Conservation (phyloP, 2,888 invertebrate genomes). For the Drosophila fungiperda region DNA sequence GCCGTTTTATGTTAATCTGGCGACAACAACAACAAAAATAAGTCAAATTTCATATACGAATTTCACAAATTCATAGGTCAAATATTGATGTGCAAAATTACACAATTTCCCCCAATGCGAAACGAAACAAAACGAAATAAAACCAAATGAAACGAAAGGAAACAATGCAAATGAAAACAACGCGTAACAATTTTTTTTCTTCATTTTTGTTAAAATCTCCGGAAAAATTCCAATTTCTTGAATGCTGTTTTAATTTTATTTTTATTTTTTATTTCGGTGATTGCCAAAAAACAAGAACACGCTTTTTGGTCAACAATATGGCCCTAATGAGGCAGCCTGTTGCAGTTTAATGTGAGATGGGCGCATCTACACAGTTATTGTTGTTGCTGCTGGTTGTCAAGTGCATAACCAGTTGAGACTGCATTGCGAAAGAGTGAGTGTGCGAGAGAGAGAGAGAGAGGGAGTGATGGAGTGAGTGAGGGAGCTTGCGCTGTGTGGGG, state of each 20-base stretch:
- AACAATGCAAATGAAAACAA: slow-evolving; percentile 44
- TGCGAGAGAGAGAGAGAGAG: slow-evolving; percentile 8
- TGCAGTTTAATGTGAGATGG: slow-evolving; percentile 17
- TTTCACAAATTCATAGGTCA: slow-evolving; percentile 63
- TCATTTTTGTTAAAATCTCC: slow-evolving; percentile 23
- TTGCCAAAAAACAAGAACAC: slow-evolving; percentile 36
- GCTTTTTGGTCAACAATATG: slow-evolving; percentile 26
- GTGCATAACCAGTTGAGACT: slow-evolving; percentile 61
- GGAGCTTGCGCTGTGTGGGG: background rate
- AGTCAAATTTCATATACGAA: slow-evolving; percentile 42
- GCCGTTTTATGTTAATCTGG: slow-evolving; percentile 67
- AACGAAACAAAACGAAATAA: slow-evolving; percentile 26
- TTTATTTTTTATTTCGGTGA: background rate
- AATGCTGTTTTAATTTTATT: slow-evolving; percentile 10
- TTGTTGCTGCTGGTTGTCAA: slow-evolving; percentile 40
- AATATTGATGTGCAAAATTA: slow-evolving; percentile 70
- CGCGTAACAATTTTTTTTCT: slow-evolving; percentile 10
- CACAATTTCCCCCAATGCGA: slow-evolving; percentile 51
- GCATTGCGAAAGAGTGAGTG: slow-evolving; percentile 27
- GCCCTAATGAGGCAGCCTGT: slow-evolving; percentile 53
- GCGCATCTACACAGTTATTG: slow-evolving; percentile 16
- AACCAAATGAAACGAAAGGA: slow-evolving; percentile 25
- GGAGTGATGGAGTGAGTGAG: slow-evolving; percentile 5
- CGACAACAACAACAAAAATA: background rate
- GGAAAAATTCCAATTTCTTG: slow-evolving; percentile 1